A percentile compares a stretch with the other conserved stretches of the same genome.
Evolutionary conservation across 2,113 vertebrate species (phyloP).

Genomic region (Thoracochromis brauschi): DNA sequence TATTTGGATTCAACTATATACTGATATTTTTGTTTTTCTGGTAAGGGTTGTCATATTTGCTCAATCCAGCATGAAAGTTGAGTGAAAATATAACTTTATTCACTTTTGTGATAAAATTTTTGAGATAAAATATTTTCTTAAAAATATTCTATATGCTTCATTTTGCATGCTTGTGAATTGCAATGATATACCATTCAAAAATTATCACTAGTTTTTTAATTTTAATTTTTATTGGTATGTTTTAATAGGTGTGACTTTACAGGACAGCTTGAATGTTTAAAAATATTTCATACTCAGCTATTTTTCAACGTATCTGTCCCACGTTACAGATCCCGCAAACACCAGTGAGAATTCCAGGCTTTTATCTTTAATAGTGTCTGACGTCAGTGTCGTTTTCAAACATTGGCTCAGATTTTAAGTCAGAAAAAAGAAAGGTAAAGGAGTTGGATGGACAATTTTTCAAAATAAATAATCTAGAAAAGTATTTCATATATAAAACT

Average conservation of each 20-base stretch:
- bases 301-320: background rate
- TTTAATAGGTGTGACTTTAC: background rate
- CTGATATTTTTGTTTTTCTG: background rate
- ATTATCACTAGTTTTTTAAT: background rate
- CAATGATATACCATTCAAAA: accelerated
- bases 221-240: background rate
- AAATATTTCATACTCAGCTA: background rate
- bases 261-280: background rate
- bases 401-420: background rate
- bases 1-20: background rate
- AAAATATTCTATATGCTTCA: background rate
- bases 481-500: background rate
- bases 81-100: background rate
- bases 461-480: background rate
- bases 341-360: background rate
- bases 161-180: background rate
- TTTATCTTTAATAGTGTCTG: background rate
- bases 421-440: accelerated
- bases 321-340: background rate
- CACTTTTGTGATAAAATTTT: background rate
- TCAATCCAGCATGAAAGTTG: background rate
- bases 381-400: background rate
- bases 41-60: background rate
- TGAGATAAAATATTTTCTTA: background rate
- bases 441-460: background rate